Percentiles rank a stretch among this genome's conserved stretches.
Conservation (phyloP, 2,797 vertebrate species). For the Pipistrellus pipistrellus region DNA sequence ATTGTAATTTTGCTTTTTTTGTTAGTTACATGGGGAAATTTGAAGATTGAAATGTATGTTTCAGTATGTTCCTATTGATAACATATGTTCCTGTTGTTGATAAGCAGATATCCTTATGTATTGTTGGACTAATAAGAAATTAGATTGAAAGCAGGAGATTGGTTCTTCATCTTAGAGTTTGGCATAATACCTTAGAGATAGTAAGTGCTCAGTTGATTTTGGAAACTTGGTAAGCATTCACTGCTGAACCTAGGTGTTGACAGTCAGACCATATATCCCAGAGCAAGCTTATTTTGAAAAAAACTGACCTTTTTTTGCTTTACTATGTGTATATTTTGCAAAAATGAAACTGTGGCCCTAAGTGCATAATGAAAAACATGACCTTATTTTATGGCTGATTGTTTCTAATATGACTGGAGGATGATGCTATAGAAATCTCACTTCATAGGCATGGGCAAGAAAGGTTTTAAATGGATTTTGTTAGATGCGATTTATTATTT, state of each 20-base stretch:
- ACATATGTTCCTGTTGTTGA: background rate
- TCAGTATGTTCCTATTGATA: background rate
- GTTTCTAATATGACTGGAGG: background rate
- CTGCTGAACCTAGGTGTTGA: background rate
- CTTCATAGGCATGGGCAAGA: background rate
- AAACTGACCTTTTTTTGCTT: background rate
- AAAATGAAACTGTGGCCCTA: background rate
- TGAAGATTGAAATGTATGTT: background rate
- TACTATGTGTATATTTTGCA: background rate
- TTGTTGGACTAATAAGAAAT: background rate
- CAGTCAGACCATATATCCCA: background rate
- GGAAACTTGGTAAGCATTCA: background rate
- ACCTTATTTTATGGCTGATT: background rate
- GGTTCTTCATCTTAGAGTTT: background rate
- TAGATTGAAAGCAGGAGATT: background rate
- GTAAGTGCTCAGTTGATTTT: background rate
- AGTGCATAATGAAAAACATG: background rate
- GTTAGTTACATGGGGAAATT: background rate
- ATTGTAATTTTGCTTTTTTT: background rate
- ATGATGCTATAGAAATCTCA: background rate
- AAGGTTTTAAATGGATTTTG: background rate
- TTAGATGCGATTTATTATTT: conserved; percentile 1
- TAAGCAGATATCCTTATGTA: background rate
- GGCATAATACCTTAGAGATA: background rate
- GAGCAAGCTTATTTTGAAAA: background rate